Evolutionary conservation across 2,888 invertebrate genomes (phyloP).

Genomic region (Acholoe squamosa): DNA sequence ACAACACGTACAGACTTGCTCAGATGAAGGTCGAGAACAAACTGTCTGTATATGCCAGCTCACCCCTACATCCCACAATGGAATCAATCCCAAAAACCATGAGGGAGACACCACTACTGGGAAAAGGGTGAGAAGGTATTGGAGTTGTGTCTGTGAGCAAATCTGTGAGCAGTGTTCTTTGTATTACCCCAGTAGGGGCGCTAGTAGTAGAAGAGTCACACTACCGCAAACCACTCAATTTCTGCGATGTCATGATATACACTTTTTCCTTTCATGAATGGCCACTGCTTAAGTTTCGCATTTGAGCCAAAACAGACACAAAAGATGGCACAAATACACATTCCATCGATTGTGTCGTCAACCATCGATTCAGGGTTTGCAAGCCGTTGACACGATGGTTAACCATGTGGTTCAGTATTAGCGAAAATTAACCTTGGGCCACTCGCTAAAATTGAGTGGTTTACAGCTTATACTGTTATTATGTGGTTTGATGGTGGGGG

Average conservation of each 20-base stretch:
- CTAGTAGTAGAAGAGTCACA: conserved; percentile 57
- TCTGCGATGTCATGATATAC: background rate
- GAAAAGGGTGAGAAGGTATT: conserved; percentile 58
- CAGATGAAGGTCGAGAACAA: conserved; percentile 56
- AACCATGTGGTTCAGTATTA: background rate
- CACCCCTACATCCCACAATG: conserved; percentile 59
- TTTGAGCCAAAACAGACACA: background rate
- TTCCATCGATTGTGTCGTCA: background rate
- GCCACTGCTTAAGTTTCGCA: background rate
- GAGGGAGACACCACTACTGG: conserved; percentile 59
- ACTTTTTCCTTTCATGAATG: background rate
- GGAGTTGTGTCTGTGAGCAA: conserved; percentile 61
- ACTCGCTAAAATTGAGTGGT: background rate
- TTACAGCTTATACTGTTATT: conserved; percentile 22
- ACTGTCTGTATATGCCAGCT: conserved; percentile 58
- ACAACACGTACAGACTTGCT: conserved; percentile 61
- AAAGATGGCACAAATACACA: no score
- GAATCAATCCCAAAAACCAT: conserved; percentile 54
- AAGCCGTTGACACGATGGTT: background rate
- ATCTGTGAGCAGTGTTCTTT: conserved; percentile 60
- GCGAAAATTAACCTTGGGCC: background rate
- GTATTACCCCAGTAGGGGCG: conserved; percentile 15
- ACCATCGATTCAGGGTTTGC: background rate
- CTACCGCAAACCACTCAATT: conserved; percentile 50
- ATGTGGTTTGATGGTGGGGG: conserved; percentile 49